Evolutionary conservation across 1,140 invertebrate species (phyloP).

Genomic region (Kradibia gibbosae): DNA sequence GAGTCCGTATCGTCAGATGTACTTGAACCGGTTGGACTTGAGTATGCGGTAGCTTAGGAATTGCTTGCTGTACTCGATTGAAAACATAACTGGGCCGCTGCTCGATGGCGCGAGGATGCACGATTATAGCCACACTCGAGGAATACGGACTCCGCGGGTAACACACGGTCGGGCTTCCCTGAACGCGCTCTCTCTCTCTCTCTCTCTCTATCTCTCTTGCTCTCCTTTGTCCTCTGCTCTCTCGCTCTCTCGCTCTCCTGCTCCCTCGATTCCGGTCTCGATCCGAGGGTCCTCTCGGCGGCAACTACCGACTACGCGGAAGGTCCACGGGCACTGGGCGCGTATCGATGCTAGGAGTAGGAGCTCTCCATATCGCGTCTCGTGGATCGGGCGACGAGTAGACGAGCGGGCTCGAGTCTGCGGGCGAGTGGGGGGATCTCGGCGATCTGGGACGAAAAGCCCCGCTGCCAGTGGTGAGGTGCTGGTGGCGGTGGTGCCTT

Average conservation of each 20-base stretch:
- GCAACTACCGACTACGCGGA: neutral
- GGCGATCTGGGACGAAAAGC: no score
- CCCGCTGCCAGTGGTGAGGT: neutral
- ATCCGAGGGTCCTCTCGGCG: neutral
- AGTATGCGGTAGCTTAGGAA: slow-evolving; percentile 72
- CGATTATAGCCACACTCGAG: slow-evolving; percentile 5
- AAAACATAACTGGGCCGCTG: slow-evolving; percentile 69
- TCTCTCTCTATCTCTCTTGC: neutral
- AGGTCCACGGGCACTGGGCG: neutral
- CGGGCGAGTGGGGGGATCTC: no score
- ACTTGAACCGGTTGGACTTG: slow-evolving; percentile 73
- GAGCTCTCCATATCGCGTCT: slow-evolving; percentile 48
- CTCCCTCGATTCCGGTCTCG: neutral
- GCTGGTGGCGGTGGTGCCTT: slow-evolving; percentile 2
- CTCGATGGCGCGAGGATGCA: slow-evolving; percentile 7
- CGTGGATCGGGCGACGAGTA: no score
- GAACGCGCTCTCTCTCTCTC: neutral
- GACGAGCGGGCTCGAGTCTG: no score
- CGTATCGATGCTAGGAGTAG: slow-evolving; percentile 49
- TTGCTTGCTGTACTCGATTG: slow-evolving; percentile 73
- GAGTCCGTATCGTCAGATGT: slow-evolving; percentile 73
- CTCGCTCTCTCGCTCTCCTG: neutral
- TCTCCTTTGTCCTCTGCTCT: neutral
- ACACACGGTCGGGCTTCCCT: neutral
- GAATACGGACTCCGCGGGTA: neutral